Base-by-base conservation (phyloP, 35 echinoderm and acorn worm genomes). In the Apostichopus japonicus region DNA sequence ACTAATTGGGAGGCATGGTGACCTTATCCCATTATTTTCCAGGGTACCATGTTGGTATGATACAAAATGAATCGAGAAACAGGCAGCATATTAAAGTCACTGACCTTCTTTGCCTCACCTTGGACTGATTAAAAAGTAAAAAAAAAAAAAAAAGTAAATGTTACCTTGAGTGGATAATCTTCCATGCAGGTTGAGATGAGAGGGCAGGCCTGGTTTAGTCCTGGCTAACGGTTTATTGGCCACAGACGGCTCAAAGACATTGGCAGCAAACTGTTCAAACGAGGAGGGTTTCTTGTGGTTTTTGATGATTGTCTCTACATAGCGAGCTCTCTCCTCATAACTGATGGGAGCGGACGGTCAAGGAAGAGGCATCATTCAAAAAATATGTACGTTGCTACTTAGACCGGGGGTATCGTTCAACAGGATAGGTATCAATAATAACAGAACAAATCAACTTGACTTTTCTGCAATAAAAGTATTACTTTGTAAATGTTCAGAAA, bases 281-380 rank as follows among this genome's bases (percentile, higher is more conserved):
- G 97, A 96, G 6, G 95, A 95, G 3, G 93, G 91, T 56, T 96
- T 88, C 78, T 93, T 95, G 72, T 99, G 97, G 90, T 99, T 96
- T 90, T 93, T 95, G 24, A 99, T 90, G 54, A 99, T 96, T 14
- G 95, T 94, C 5, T 99, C 93, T 53, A 99, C 70, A 86, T 96
- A 96, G 78, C 92, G 90, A 55, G 95, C 72, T 94, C 97, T 93
- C 61, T 99, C 97, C 91, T 99, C 97, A 96, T 96, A 99, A 93
- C 97, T 99, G 84, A 22, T 19, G 51, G 84, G 52, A 1, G 54
- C 7, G 14, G 55, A 59, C 44, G 58, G 21, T 93, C 72, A 93
- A 93, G 83, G 83, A 70, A 93, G 65, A 51, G 70, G 86, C 83
- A 17, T 44, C 33, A 44, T 44, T 44, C 33, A 44, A 44, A 44